A percentile compares a stretch with the other conserved stretches of the same genome.
These are phyloP conservation scores for Calonectris borealis DNA, from an alignment of 2,113 vertebrate species.

Conservation along the genomic window DNA sequence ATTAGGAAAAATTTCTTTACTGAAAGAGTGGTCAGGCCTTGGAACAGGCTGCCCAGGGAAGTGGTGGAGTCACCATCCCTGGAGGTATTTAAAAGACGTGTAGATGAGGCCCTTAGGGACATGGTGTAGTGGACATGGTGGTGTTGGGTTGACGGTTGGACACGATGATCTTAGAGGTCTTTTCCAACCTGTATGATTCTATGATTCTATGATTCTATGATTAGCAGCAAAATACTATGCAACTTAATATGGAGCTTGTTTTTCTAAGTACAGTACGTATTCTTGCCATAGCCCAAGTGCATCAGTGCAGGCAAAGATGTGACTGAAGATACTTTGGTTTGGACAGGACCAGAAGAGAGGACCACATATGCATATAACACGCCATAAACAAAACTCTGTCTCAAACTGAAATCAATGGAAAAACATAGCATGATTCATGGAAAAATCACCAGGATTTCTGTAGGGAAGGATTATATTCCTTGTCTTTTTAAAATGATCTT, in stretches of 20 bases:
- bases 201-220: too few species aligned
- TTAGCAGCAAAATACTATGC: neutral
- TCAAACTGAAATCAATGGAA: neutral
- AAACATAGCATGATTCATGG: neutral
- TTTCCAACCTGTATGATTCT: too few species aligned
- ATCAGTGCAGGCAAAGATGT: neutral
- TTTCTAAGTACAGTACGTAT: neutral
- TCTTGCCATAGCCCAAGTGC: neutral
- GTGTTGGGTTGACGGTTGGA: too few species aligned
- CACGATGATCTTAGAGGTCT: too few species aligned
- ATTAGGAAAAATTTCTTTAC: too few species aligned
- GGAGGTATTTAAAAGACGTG: too few species aligned
- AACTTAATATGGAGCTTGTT: neutral
- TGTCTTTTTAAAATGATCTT: neutral
- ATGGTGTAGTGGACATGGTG: too few species aligned
- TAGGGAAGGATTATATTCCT: neutral
- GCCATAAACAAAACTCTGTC: neutral
- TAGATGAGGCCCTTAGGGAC: too few species aligned
- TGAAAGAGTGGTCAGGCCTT: too few species aligned
- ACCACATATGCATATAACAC: neutral
- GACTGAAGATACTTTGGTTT: neutral
- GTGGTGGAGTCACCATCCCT: too few species aligned
- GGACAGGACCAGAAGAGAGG: neutral
- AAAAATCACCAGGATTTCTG: neutral
- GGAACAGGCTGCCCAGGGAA: too few species aligned